Evolutionary conservation across 1,140 invertebrate genomes (phyloP), one percentile per base, ranked within the genome.

Genomic region (Drosophila nannoptera): DNA sequence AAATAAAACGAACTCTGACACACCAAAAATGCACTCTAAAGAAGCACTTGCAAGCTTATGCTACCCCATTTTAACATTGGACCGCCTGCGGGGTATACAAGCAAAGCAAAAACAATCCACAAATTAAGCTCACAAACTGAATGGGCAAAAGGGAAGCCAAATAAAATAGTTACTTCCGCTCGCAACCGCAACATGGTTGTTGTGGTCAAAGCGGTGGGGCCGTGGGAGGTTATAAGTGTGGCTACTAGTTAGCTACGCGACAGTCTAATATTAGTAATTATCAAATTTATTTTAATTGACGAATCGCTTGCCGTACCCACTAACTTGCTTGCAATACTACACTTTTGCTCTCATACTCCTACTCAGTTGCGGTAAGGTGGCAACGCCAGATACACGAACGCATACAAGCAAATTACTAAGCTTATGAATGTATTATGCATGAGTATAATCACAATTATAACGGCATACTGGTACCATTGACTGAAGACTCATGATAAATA

Each of bases 221-320:
- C 61, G 67, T 69, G 68, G 68, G 64, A 71, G 63, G 59, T 50
- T 55, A 46, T 63, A 67, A 71, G 55, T 71, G 64, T 72, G 54
- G 63, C 69, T 61, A 48, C 22, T 50, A 68, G 63, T 73, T 81
- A 77, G 52, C 52, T 43, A 14, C 29, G 43, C 36, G 63, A 36
- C 63, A 45, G 65, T 76, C 70, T 78, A 83, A 78, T 58, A 48
- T 56, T 52, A 62, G 75, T 70, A 80, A 83, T 83, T 83, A 80
- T 84, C 71, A 83, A 83, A 80, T 83, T 84, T 84, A 55, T 36
- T 70, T 80, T 83, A 83, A 83, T 83, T 83, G 69, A 83, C 73
- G 65, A 73, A 73, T 68, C 50, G 59, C 55, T 50, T 48, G 48
- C 32, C 36, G 48, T 9, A 7, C 16, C 40, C 48, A 66, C 66